Evolutionary conservation across 2,113 vertebrate species (phyloP).

Genomic region (Scartelaos histophorus): DNA sequence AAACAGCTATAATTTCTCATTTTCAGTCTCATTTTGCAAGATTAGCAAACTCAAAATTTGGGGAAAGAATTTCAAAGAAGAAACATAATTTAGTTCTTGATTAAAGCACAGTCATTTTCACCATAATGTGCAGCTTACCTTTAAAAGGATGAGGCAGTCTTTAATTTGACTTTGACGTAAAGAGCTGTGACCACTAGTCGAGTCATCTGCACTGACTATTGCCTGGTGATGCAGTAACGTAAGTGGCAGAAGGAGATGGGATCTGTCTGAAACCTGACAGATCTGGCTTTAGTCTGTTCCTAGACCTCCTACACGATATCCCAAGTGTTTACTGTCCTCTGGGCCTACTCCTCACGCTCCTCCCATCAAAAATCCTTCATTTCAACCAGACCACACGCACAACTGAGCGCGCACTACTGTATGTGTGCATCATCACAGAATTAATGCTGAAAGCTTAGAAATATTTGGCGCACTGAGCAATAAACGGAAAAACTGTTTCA

Average conservation of each 20-base stretch:
- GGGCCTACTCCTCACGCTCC: slow-evolving; percentile 35
- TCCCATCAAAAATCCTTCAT: slow-evolving; percentile 40
- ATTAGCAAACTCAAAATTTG: slow-evolving; percentile 7
- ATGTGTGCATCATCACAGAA: neutral
- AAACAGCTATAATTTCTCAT: neutral
- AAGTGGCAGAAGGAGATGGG: slow-evolving; percentile 52
- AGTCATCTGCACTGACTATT: neutral
- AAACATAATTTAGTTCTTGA: slow-evolving; percentile 16
- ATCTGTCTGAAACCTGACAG: slow-evolving; percentile 68
- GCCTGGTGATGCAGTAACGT: slow-evolving; percentile 1
- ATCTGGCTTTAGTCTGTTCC: slow-evolving; percentile 72
- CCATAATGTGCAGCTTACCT: neutral
- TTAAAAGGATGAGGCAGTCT: neutral
- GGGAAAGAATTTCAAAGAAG: slow-evolving; percentile 5
- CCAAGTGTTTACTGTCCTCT: slow-evolving; percentile 63
- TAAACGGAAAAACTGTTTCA: neutral
- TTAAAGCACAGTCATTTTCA: slow-evolving; percentile 6
- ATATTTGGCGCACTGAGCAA: neutral
- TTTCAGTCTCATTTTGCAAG: slow-evolving; percentile 9
- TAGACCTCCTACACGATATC: slow-evolving; percentile 70
- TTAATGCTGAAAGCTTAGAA: too few relatives aligned
- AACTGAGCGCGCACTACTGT: neutral
- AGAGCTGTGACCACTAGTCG: neutral
- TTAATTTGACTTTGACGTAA: neutral
- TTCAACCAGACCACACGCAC: neutral